Percentiles rank a stretch among this genome's conserved stretches.
These are phyloP conservation scores for Aplochiton taeniatus DNA, from an alignment of 2,797 vertebrate genomes.

Conservation along the genomic window DNA sequence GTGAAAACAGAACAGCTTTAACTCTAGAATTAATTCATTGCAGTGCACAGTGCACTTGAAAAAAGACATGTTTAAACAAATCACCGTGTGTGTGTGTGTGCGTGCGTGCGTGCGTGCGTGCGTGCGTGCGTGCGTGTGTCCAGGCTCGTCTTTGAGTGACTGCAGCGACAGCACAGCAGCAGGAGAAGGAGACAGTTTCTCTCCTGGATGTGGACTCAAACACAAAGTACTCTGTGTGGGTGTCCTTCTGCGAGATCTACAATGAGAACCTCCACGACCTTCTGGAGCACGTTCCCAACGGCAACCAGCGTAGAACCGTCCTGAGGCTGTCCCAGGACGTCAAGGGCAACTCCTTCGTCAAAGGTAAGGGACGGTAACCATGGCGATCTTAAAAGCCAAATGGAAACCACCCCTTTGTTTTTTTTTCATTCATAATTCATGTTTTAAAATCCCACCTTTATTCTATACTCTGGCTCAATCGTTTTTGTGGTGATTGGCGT, in stretches of 20 bases:
- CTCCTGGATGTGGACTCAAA: conserved; percentile 43
- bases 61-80: background rate
- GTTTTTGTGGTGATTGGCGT: too few relatives aligned
- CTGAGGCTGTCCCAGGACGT: conserved; percentile 82
- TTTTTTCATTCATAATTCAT: too few relatives aligned
- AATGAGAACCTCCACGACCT: conserved; percentile 86
- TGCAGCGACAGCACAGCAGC: conserved; percentile 39
- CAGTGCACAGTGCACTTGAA: background rate
- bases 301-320: conserved; percentile 72
- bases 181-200: conserved; percentile 55
- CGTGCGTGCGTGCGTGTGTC: too few relatives aligned
- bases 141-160: conserved; percentile 46
- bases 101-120: conserved; percentile 20
- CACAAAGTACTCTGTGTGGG: conserved; percentile 82
- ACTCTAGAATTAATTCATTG: background rate
- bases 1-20: too few relatives aligned
- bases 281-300: conserved; percentile 68
- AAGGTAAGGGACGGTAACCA: too few relatives aligned
- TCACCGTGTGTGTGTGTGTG: conserved; percentile 5
- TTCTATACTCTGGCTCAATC: too few relatives aligned
- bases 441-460: too few relatives aligned
- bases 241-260: conserved; percentile 89
- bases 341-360: conserved; percentile 83
- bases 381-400: too few relatives aligned
- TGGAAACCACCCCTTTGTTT: background rate